Evolutionary conservation across 2,113 vertebrate genomes (phyloP), one percentile per base, ranked within the genome.

Genomic region (Atrichornis clamosus): DNA sequence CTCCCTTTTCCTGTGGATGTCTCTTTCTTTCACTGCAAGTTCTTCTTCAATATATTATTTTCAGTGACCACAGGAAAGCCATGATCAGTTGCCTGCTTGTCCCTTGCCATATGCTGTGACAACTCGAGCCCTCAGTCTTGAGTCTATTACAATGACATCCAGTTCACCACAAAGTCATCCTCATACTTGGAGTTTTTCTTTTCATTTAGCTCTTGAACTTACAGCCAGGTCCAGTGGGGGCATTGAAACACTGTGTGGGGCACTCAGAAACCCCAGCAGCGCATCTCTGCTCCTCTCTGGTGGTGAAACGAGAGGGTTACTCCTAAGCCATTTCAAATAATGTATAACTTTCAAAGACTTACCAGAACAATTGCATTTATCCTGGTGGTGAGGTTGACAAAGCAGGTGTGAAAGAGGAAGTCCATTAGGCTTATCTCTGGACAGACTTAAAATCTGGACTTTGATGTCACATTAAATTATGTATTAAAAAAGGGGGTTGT

Each of bases 401-500:
- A 83, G 14, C 4, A 39, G 7, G 26, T 9, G 41, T 44, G 39
- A 44, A 74, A 60, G 2, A 73, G 13, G 35, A 88, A 81, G 17
- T 41, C 59, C 32, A 2, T 37, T 9, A 35, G 19, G 16, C 1
- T 84, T 65, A 46, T 46, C 5, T 19, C 33, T 39, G 18, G 11
- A 27, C 9, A 20, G 11, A 10, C 20, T 72, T 52, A 91, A 85
- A 88, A 75, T 41, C 23, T 65, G 21, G 13, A 60, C 10, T 13
- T 63, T 72, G 12, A 39, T 15, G 5, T 35, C 17, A 49, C 23
- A 49, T 41, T 47, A 53, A 79, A 58, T 44, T 7, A 20, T 28
- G 33, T 17, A 18, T 26, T 37, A 3, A 41, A 41, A 46, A 26
- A 4, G 1, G 0, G 1, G 2, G 6, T 65, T 15, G 9, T 28